Base-by-base conservation (phyloP, 1,140 invertebrate species). In the Gonioctena quinquepunctata region DNA sequence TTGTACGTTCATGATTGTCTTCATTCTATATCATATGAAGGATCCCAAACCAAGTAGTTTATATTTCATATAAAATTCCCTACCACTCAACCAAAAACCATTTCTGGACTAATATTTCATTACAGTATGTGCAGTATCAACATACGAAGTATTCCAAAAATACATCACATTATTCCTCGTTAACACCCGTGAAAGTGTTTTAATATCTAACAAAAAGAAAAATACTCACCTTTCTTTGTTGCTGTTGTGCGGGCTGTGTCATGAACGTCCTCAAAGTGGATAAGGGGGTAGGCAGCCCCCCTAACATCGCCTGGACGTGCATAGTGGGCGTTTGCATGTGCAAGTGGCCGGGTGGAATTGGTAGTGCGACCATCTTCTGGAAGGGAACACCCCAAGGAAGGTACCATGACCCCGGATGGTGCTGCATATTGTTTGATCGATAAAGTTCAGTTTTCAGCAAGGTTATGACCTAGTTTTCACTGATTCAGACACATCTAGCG, bases 301-400 rank as follows among this genome's bases (percentile, higher is more conserved):
- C 75, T 56, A 83, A 63, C 76, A 81, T 80, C 3, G 78, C 77
- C 57, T 82, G 78, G 71, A 81, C 73, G 67, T 82, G 80, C 26
- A 81, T 69, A n/a, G 78, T 76, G 66, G 80, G 78, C 18, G 77
- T 66, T 57, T 79, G 78, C 62, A 81, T 63, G 49, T 81, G 83
- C 65, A 80, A 69, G 28, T 76, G 79, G 78, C 77, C 77, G 21
- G 81, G 78, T 76, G 82, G 74, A 18, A 84, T 78, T 18, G 84
- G 85, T 57, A 86, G 80, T 2, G 84, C 84, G 50, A 86, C 81
- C 84, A 87, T 85, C 76, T 87, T 87, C 75, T 86, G 85, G 70
- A 86, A 70, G 66, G 86, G 84, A 66, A 87, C 82, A 13, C 85
- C 86, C 86, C 86, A 87, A 23, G 86, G 86, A 69, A 87, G 73